Evolutionary conservation across 2,113 vertebrate genomes (phyloP).

Genomic region (Origma solitaria): DNA sequence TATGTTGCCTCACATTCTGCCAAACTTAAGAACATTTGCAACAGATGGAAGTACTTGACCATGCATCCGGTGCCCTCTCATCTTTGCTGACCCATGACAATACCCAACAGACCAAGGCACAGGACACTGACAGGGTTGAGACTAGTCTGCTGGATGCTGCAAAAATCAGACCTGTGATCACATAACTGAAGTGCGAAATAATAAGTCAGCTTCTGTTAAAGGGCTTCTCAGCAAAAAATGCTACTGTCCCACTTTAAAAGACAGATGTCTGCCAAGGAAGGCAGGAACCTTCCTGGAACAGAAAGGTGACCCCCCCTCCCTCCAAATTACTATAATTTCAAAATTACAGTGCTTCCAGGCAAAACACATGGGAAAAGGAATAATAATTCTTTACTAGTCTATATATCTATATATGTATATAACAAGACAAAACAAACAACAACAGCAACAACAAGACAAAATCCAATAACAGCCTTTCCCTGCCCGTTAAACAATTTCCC

Average conservation of each 20-base stretch:
- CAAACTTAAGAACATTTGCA: slow-evolving; percentile 54
- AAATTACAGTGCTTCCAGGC: not conserved
- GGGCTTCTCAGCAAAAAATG: not conserved
- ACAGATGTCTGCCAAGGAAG: not conserved
- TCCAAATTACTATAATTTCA: not conserved
- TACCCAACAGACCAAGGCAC: not conserved
- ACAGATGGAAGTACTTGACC: slow-evolving; percentile 64
- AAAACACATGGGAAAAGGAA: not conserved
- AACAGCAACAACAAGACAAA: not conserved
- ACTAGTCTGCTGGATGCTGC: not conserved
- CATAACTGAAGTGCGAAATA: not conserved
- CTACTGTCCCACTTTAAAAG: not conserved
- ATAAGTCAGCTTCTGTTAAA: slow-evolving; percentile 45
- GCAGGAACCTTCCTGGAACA: not conserved
- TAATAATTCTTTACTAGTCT: not conserved
- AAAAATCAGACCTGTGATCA: not conserved
- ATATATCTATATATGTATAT: too few relatives aligned
- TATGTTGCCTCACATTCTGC: not conserved
- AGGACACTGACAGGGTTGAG: not conserved
- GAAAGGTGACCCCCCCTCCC: not conserved
- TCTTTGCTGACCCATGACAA: slow-evolving; percentile 49
- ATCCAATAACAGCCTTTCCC: not conserved
- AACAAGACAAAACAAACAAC: not conserved
- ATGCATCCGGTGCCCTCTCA: slow-evolving; percentile 45
- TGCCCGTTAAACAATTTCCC: not conserved